Conservation (phyloP, 2,888 invertebrate species). For the Tridacna crocea region DNA sequence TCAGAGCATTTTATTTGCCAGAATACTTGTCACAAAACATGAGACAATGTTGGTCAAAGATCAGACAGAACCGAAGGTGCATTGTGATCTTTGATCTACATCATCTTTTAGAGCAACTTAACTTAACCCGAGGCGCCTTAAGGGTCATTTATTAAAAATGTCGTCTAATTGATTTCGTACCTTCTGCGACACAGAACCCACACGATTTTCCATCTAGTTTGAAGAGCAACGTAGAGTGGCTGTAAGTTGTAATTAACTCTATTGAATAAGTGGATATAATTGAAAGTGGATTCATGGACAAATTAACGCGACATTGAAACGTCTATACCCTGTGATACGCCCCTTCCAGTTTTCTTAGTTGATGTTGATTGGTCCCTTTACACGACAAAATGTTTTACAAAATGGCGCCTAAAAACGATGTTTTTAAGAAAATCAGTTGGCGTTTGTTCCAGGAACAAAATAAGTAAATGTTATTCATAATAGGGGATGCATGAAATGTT, state of each 20-base stretch:
- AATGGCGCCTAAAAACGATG: too few species aligned
- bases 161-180: not conserved
- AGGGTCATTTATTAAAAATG: not conserved
- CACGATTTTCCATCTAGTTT: too few species aligned
- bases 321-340: not conserved
- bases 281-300: conserved; percentile 23
- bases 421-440: too few species aligned
- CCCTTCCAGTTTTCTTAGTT: conserved; percentile 7
- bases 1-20: too few species aligned
- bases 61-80: too few species aligned
- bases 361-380: not conserved
- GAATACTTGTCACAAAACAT: not conserved
- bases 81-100: not conserved
- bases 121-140: not conserved
- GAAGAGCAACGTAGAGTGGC: not conserved
- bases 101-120: not conserved
- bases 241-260: conserved; percentile 21
- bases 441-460: too few species aligned
- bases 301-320: conserved; percentile 25
- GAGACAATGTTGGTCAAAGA: not conserved
- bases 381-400: too few species aligned
- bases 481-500: too few species aligned
- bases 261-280: conserved; percentile 21
- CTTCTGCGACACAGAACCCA: too few species aligned
- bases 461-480: too few species aligned